Conservation (phyloP, 1,140 invertebrate genomes). For the Heliconius nattereri region DNA sequence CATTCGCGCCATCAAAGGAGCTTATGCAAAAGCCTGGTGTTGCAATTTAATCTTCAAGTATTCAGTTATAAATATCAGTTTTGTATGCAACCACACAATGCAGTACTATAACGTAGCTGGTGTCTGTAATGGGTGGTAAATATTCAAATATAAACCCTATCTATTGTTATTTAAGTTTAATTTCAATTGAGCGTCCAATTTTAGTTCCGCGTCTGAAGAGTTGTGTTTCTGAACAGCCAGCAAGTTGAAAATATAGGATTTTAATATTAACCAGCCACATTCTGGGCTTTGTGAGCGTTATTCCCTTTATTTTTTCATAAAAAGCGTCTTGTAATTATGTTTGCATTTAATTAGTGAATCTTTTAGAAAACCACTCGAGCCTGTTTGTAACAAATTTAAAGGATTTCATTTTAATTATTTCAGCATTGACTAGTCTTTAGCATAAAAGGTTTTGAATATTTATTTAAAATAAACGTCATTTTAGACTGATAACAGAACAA, state of each 20-base stretch:
- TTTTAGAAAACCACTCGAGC: not conserved
- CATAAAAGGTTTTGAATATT: not conserved
- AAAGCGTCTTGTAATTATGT: constrained; percentile 35
- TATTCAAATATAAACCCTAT: constrained; percentile 19
- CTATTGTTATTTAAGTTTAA: constrained; percentile 1
- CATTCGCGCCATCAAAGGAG: constrained; percentile 31
- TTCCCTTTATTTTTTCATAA: constrained; percentile 34
- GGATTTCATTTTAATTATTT: not conserved
- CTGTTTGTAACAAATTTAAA: not conserved
- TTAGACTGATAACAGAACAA: not conserved
- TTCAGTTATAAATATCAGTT: not conserved
- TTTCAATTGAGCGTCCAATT: constrained; percentile 12
- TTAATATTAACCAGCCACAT: constrained; percentile 43
- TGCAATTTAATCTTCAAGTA: constrained; percentile 10
- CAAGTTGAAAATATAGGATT: constrained; percentile 44
- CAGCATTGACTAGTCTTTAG: not conserved
- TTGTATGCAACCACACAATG: not conserved
- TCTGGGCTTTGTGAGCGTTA: constrained; percentile 39
- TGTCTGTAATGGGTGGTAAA: constrained; percentile 1
- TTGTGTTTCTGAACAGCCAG: constrained; percentile 35
- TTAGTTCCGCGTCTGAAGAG: constrained; percentile 39
- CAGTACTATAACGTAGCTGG: constrained; percentile 15
- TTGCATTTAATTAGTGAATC: constrained; percentile 32
- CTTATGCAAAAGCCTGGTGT: constrained; percentile 5
- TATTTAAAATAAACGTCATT: no score